These are phyloP conservation scores for Philhelius pedissequus DNA, from an alignment of 2,888 invertebrate species.

Conservation along the genomic window DNA sequence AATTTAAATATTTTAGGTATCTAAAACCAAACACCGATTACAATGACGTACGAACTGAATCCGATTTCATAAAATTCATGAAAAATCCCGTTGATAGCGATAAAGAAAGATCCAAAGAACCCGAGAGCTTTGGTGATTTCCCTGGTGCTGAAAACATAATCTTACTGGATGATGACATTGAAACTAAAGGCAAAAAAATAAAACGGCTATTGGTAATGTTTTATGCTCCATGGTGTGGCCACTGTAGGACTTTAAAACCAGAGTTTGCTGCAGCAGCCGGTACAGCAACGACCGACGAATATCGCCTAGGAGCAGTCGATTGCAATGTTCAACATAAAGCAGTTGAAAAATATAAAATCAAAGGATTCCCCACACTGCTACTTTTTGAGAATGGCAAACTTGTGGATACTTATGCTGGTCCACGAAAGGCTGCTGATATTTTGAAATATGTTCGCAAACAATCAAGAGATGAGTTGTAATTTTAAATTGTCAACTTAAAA, in stretches of 20 bases:
- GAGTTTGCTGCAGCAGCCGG: constrained; percentile 82
- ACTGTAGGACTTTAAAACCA: constrained; percentile 85
- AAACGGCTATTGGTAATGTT: constrained; percentile 91
- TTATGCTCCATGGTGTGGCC: constrained; percentile 91
- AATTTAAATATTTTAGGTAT: constrained; percentile 91
- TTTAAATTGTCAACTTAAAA: too few species aligned
- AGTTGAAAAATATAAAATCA: constrained; percentile 82
- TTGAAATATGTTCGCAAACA: constrained; percentile 40
- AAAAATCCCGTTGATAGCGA: constrained; percentile 63
- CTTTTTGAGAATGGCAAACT: constrained; percentile 81
- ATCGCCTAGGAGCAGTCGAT: constrained; percentile 83
- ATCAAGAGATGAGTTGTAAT: constrained; percentile 52
- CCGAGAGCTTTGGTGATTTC: constrained; percentile 76
- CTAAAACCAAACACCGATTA: constrained; percentile 86
- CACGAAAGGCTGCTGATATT: constrained; percentile 81
- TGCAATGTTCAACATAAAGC: constrained; percentile 83
- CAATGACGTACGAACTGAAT: constrained; percentile 86
- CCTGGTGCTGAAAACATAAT: constrained; percentile 78
- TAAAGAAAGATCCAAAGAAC: constrained; percentile 69
- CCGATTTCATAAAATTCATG: constrained; percentile 75
- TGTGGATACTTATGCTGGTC: constrained; percentile 81
- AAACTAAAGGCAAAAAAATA: constrained; percentile 85
- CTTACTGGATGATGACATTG: constrained; percentile 84
- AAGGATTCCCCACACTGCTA: constrained; percentile 85
- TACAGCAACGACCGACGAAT: constrained; percentile 69